Conservation (phyloP, 1,140 invertebrate species). For the Helicorthomorpha holstii region DNA sequence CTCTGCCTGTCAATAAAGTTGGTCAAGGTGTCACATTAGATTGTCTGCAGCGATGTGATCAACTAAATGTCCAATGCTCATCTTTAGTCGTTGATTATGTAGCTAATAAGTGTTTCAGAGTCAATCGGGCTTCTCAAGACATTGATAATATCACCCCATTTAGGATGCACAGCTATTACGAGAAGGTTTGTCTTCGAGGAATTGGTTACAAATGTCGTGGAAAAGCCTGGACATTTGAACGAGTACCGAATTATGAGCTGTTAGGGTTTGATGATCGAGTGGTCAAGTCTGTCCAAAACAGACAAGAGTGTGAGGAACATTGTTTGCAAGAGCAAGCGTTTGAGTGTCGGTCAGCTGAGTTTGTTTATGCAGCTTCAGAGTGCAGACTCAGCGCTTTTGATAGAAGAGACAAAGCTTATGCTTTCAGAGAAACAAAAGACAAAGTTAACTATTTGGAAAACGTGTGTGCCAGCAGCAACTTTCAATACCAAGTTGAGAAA, state of each 20-base stretch:
- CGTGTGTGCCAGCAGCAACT: slow-evolving; percentile 26
- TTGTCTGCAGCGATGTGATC: slow-evolving; percentile 22
- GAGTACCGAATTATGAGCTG: slow-evolving; percentile 29
- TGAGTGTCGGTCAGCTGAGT: slow-evolving; percentile 30
- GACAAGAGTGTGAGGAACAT: slow-evolving; percentile 30
- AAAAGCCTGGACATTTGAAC: slow-evolving; percentile 32
- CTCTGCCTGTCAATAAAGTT: slow-evolving; percentile 21
- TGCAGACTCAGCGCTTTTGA: slow-evolving; percentile 29
- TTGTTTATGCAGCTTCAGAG: slow-evolving; percentile 26
- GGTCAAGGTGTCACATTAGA: slow-evolving; percentile 26
- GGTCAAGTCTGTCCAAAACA: slow-evolving; percentile 23
- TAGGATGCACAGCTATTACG: slow-evolving; percentile 30
- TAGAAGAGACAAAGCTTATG: slow-evolving; percentile 23
- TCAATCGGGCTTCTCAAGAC: slow-evolving; percentile 33
- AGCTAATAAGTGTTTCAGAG: slow-evolving; percentile 28
- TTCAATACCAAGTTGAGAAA: neutral
- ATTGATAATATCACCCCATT: slow-evolving; percentile 22
- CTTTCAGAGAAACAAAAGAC: slow-evolving; percentile 23
- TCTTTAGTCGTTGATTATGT: slow-evolving; percentile 30
- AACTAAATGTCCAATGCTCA: slow-evolving; percentile 28
- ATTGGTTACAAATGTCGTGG: slow-evolving; percentile 20
- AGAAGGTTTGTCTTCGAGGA: slow-evolving; percentile 33
- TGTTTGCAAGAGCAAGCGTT: slow-evolving; percentile 25
- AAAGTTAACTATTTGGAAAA: slow-evolving; percentile 34
- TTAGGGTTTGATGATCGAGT: slow-evolving; percentile 23